These are phyloP conservation scores for Sarcoramphus papa DNA, from an alignment of 2,797 vertebrate genomes.

Conservation along the genomic window DNA sequence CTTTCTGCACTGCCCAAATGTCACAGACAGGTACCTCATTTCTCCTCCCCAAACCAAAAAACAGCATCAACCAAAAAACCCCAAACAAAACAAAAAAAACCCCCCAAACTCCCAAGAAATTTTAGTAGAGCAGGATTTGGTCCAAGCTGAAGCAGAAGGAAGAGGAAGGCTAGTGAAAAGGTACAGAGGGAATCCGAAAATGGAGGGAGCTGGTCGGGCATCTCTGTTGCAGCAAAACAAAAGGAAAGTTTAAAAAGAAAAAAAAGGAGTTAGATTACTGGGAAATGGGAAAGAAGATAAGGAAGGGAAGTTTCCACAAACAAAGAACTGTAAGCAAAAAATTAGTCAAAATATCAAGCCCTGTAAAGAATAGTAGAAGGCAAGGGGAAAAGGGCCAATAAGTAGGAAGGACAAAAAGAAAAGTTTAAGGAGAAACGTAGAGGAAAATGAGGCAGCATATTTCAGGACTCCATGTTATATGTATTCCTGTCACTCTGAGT, in stretches of 20 bases:
- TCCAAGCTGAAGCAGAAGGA: neutral
- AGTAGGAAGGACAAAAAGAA: neutral
- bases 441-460: neutral
- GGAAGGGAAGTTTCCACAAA: neutral
- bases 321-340: neutral
- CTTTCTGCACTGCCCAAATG: neutral
- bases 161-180: neutral
- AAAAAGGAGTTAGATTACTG: neutral
- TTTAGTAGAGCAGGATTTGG: neutral
- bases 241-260: neutral
- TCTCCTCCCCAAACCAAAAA: neutral
- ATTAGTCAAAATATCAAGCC: neutral
- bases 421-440: neutral
- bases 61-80: accelerated
- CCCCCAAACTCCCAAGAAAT: neutral
- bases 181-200: neutral
- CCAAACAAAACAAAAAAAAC: neutral
- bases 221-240: neutral
- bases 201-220: neutral
- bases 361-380: neutral
- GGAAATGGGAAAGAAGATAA: neutral
- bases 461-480: neutral
- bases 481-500: neutral
- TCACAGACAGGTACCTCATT: neutral
- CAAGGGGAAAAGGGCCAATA: neutral